Evolutionary conservation across 2,113 vertebrate genomes (phyloP).

Genomic region (Bungarus multicinctus): DNA sequence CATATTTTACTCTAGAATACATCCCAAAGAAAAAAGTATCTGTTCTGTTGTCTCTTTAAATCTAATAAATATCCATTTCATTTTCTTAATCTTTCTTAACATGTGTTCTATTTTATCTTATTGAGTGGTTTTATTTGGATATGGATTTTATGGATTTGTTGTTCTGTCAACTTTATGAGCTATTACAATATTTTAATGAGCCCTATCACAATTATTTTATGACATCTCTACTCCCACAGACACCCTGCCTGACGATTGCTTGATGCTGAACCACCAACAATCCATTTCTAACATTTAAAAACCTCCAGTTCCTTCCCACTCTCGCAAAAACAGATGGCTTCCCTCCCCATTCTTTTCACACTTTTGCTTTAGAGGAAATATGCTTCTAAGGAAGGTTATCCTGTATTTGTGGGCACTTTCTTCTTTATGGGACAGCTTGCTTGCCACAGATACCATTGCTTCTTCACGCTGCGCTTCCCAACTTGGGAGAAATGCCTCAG

Average conservation of each 20-base stretch:
- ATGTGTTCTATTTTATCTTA: neutral
- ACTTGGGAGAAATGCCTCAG: neutral
- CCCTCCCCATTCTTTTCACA: neutral
- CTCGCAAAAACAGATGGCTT: neutral
- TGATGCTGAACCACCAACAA: neutral
- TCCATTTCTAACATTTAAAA: neutral
- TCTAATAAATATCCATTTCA: neutral
- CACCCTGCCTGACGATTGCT: neutral
- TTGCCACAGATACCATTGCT: neutral
- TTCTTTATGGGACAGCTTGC: neutral
- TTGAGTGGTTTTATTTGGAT: neutral
- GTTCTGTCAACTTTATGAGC: neutral
- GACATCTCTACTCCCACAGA: neutral
- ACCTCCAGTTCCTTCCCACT: neutral
- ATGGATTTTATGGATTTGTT: neutral
- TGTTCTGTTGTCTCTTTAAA: neutral
- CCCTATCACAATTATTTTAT: neutral
- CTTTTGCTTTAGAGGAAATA: neutral
- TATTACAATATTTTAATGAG: neutral
- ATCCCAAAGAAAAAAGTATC: neutral
- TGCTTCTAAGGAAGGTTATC: neutral
- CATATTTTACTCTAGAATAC: neutral
- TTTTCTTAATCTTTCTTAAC: neutral
- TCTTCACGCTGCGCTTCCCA: neutral
- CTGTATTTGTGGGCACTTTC: neutral